These are phyloP conservation scores for Trichoplusia ni DNA, from an alignment of 1,140 invertebrate genomes.

Conservation along the genomic window DNA sequence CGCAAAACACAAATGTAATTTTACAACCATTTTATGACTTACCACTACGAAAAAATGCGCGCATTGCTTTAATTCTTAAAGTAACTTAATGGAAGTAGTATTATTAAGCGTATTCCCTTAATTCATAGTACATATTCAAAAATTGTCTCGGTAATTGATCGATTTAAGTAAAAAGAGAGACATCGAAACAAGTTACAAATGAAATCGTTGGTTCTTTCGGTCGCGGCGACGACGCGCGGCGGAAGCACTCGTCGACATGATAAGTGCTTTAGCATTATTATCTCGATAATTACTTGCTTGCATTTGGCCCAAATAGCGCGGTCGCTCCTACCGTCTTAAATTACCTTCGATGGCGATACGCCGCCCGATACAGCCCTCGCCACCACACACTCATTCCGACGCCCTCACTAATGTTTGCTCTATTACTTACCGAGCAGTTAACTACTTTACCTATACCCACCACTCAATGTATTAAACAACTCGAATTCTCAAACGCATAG, in stretches of 20 bases:
- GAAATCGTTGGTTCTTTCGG: constrained; percentile 58
- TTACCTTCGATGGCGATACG: constrained; percentile 57
- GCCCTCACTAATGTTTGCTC: constrained; percentile 62
- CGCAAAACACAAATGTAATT: too few species aligned
- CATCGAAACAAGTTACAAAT: constrained; percentile 37
- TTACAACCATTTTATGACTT: too few species aligned
- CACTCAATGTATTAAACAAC: constrained; percentile 46
- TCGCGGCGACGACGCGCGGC: constrained; percentile 51
- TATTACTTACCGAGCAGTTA: constrained; percentile 66
- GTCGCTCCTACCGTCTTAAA: constrained; percentile 70
- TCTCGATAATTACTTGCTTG: constrained; percentile 79
- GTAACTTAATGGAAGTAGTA: too few species aligned
- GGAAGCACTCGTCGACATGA: constrained; percentile 78
- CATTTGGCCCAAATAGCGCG: constrained; percentile 76
- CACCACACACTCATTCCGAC: constrained; percentile 36
- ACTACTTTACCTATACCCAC: constrained; percentile 43
- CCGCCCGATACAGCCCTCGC: constrained; percentile 32
- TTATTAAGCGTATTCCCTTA: too few species aligned
- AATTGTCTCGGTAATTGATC: too few species aligned
- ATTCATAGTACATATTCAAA: too few species aligned
- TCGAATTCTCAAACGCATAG: constrained; percentile 53
- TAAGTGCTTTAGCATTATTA: constrained; percentile 82
- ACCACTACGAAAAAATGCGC: too few species aligned
- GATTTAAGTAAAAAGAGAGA: constrained; percentile 14
- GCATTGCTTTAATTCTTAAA: too few species aligned